Base-by-base conservation (phyloP, 1,140 invertebrate species). In the Lamellibrachia luymesi region DNA sequence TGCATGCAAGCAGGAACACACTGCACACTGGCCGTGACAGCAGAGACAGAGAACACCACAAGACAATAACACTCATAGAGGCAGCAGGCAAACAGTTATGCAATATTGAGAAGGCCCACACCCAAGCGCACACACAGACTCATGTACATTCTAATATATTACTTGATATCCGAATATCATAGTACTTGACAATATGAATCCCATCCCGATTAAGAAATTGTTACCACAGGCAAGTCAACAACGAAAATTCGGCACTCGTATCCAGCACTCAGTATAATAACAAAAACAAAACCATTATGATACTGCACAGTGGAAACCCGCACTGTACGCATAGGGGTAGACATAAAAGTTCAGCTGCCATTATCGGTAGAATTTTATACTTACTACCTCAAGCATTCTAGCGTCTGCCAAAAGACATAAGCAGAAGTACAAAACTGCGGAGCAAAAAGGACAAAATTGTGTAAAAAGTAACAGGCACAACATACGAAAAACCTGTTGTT, bases 391-490 rank as follows among this genome's bases (percentile, higher is more conserved):
- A 80, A 80, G 64, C 64, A 80, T 22, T 80, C 64, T 80, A 80
- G 64, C 64, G 89, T 56, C 50, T 56, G 51, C 13, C n/a, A 92
- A 92, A 93, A 93, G 22, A 92, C 51, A 56, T 52, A 50, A 80
- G 17, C 51, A 22, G 51, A 6, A n/a, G 38, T 91, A 27, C 13
- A n/a, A 50, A 93, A 51, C 90, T 52, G 92, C 50, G 90, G 27
- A 93, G 90, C n/a, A 92, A 51, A 56, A 56, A 89, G 52, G 90
- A 98, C 97, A 94, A 99, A 97, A 51, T 80, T 22, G 64, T 80
- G 64, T 80, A 80, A 80, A 80, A 80, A 80, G 64, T 80, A 8
- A 80, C 64, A 80, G 25, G 13, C 17, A 22, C 64, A 80, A 6
- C 17, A 22, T 80, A 80, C 13, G 64, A 80, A 80, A 80, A 80